Evolutionary conservation across 1,140 invertebrate species (phyloP), one percentile per base, ranked within the genome.

Genomic region (Drosophila arizonae): DNA sequence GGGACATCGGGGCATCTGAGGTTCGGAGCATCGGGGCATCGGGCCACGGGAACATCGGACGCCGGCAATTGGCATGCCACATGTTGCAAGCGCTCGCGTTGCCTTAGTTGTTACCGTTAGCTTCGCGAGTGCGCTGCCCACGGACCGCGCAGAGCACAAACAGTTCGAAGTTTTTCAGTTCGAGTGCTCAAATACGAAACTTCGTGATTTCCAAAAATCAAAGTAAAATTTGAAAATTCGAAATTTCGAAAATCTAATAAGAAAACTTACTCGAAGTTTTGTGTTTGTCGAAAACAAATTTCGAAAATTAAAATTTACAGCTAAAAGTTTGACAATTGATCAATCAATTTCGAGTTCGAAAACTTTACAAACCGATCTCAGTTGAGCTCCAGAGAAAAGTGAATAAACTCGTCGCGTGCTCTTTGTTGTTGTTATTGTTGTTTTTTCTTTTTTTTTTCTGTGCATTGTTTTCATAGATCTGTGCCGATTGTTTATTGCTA

Each of bases 91-190:
- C 73, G 45, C 30, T 71, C 46, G 75, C 6, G 48, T 65, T 39
- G 11, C 13, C 50, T 86, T 72, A 86, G 82, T 86, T 86, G 57
- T 76, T 87, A 79, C 81, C 81, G 79, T 87, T 87, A 81, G 82
- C 79, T 62, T 43, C 50, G 79, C 67, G 72, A 82, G 74, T 82
- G 82, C 78, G 81, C 75, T 77, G 67, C 61, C 72, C 62, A 10
- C 17, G 66, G 43, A n/a, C 51, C 57, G 58, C 76, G 73, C 67
- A 66, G 55, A 60, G 28, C 15, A 13, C 43, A 28, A 24, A 17
- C 43, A 52, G 24, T 52, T 26, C 39, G 3, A 60, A 43, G 6
- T 13, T 33, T 33, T 39, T 39, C 11, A 1, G 11, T 13, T 4
- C 11, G 10, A 39, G 36, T 39, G 36, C 13, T 64, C 57, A 21